Evolutionary conservation across 2,888 invertebrate genomes (phyloP), one percentile per base, ranked within the genome.

Genomic region (Hecatera dysodea): DNA sequence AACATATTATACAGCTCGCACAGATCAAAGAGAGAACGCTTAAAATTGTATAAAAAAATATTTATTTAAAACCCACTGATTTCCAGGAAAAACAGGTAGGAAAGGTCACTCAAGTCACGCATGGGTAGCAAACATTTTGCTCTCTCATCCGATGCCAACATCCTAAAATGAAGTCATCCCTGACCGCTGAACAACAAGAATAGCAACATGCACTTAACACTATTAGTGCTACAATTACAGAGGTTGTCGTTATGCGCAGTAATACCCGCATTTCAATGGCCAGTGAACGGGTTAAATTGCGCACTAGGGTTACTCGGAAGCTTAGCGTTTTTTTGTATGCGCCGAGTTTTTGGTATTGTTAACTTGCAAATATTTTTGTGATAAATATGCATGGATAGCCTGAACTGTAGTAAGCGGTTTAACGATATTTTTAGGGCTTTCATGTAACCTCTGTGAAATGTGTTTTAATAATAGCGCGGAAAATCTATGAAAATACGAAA

Each of bases 201-300:
- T 67, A 62, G 66, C 67, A 69, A 61, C 61, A 64, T 46, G 33
- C 63, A 65, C 56, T 64, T 59, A 72, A 67, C 69, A 62, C 52
- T 62, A 78, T 70, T 73, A 57, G 61, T 52, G 67, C 44, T 76
- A 67, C 64, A 19, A 62, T 69, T 72, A 64, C 50, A 55, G 53
- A 39, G 55, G 48, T 59, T 63, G 61, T 57, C 67, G 66, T 70
- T 73, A 61, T 63, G 57, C 50, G 39, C 67, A 27, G 59, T 67
- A 67, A 82, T 70, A 65, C 70, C 62, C 69, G 60, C 65, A 70
- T 65, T 81, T 63, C 73, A 78, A 67, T 80, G 73, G 73, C 59
- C 69, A 78, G 55, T 46, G 69, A 52, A 70, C 61, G 67, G 69
- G 64, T 65, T 81, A 66, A 81, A 81, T 77, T 52, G 65, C 61